Conservation (phyloP, 2,888 invertebrate genomes). For the Charanyca ferruginea region DNA sequence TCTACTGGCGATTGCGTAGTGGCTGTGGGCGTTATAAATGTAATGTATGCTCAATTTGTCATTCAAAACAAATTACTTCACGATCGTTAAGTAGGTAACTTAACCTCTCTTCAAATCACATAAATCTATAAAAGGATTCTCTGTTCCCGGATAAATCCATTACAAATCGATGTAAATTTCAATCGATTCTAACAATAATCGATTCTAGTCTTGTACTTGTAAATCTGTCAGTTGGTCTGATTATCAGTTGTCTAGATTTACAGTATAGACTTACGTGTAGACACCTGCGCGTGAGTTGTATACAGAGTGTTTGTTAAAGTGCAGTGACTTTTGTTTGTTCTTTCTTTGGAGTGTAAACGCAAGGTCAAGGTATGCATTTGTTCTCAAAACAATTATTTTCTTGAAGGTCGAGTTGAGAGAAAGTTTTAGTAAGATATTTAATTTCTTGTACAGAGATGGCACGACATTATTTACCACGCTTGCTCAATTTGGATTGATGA, state of each 20-base stretch:
- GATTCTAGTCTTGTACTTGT: slow-evolving; percentile 51
- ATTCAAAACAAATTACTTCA: neutral
- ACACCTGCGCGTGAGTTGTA: slow-evolving; percentile 50
- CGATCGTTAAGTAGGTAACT: neutral
- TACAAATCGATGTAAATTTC: slow-evolving; percentile 16
- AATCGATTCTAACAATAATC: slow-evolving; percentile 31
- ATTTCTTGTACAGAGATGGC: too few species aligned
- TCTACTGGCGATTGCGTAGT: too few species aligned
- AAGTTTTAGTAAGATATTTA: too few species aligned
- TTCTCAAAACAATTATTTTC: neutral
- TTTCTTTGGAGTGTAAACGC: slow-evolving; percentile 17
- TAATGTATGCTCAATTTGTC: neutral
- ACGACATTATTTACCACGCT: too few species aligned
- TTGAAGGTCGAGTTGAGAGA: neutral
- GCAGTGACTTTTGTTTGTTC: slow-evolving; percentile 54
- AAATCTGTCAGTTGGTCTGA: slow-evolving; percentile 54
- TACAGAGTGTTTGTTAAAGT: slow-evolving; percentile 47
- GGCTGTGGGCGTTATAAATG: neutral
- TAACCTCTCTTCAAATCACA: too few species aligned
- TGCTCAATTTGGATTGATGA: too few species aligned
- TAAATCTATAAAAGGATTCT: neutral
- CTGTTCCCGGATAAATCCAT: slow-evolving; percentile 4
- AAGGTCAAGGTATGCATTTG: slow-evolving; percentile 50
- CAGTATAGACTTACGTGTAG: slow-evolving; percentile 53
- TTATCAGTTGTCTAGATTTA: slow-evolving; percentile 53